Conservation (phyloP, 1,140 invertebrate genomes). For the Aphelenchoides besseyi region DNA sequence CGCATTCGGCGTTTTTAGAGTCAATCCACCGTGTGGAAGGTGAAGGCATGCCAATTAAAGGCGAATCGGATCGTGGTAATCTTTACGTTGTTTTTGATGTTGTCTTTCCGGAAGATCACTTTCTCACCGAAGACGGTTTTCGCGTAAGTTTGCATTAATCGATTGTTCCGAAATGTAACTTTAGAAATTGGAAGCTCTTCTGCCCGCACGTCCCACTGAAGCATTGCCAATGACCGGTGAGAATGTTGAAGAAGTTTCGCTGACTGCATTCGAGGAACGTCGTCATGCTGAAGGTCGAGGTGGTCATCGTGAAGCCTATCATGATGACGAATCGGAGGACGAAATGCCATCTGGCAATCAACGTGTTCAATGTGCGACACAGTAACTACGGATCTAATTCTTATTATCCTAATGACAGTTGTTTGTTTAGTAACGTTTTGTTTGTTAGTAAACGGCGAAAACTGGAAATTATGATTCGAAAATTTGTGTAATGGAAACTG, state of each 20-base stretch:
- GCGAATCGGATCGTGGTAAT: constrained; percentile 78
- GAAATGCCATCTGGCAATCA: constrained; percentile 10
- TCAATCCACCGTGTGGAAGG: constrained; percentile 65
- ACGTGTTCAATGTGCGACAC: constrained; percentile 15
- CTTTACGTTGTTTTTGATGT: constrained; percentile 82
- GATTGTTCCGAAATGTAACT: background rate
- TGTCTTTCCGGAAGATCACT: constrained; percentile 77
- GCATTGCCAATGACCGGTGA: constrained; percentile 26
- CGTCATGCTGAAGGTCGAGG: constrained; percentile 38
- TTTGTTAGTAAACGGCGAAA: background rate
- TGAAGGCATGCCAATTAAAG: constrained; percentile 70
- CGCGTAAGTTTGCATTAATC: constrained; percentile 63
- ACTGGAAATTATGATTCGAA: background rate
- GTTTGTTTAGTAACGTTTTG: background rate
- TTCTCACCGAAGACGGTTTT: constrained; percentile 71
- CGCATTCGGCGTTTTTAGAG: too few relatives aligned
- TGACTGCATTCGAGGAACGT: constrained; percentile 40
- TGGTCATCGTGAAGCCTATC: constrained; percentile 47
- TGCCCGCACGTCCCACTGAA: constrained; percentile 28
- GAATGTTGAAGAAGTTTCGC: constrained; percentile 45
- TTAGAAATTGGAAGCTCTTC: constrained; percentile 39
- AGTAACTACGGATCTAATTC: constrained; percentile 10
- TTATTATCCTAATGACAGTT: background rate
- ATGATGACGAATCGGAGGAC: constrained; percentile 21
- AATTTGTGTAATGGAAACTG: background rate